A percentile compares a stretch with the other conserved stretches of the same genome.
phyloP scores from a whole-genome alignment of 1,140 invertebrate species.

The Brachionus sp. region DNA sequence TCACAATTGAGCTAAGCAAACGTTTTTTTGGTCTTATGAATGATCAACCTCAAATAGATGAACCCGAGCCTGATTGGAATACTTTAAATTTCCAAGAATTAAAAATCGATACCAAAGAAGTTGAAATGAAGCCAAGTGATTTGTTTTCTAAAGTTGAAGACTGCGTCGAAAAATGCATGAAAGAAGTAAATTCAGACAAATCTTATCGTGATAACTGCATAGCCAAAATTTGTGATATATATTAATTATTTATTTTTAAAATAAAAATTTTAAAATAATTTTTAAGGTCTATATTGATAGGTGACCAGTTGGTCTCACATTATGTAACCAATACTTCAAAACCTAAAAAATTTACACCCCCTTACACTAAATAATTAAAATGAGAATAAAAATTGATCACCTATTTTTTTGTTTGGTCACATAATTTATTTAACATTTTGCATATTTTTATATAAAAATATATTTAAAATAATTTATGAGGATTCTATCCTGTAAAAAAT shows the following conservation, averaged over 20 bases:
- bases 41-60: background rate
- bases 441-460: too few relatives aligned
- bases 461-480: too few relatives aligned
- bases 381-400: too few relatives aligned
- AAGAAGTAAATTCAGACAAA: constrained; percentile 40
- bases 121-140: constrained; percentile 30
- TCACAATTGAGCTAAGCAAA: background rate
- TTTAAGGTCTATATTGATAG: too few relatives aligned
- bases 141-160: background rate
- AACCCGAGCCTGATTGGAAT: constrained; percentile 26
- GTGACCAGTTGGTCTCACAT: too few relatives aligned
- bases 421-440: too few relatives aligned
- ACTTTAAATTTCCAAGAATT: background rate
- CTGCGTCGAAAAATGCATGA: constrained; percentile 42
- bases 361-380: too few relatives aligned
- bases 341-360: too few relatives aligned
- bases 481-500: too few relatives aligned
- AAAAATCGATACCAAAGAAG: background rate
- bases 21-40: background rate
- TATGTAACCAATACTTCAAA: too few relatives aligned
- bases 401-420: too few relatives aligned
- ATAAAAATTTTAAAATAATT: background rate
- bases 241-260: background rate
- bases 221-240: constrained; percentile 42
- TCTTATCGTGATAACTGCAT: constrained; percentile 19